phyloP scores from a whole-genome alignment of 1,140 invertebrate genomes.

The Ostrea edulis region DNA sequence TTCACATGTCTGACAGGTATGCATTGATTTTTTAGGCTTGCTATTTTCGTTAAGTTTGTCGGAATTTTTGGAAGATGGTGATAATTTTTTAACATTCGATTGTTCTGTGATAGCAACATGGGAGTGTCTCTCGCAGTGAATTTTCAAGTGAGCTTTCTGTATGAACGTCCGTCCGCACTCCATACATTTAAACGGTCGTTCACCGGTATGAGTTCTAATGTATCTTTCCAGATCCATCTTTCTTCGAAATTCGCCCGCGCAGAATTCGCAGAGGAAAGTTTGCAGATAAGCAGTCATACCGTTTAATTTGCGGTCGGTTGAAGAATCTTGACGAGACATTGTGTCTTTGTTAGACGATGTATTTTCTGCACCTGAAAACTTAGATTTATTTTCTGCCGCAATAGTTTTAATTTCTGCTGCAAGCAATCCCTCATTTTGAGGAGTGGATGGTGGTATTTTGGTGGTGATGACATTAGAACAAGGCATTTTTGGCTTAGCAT shows the following conservation, averaged over 20 bases:
- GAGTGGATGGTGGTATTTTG: not conserved
- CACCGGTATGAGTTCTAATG: constrained; percentile 90
- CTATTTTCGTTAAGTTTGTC: not conserved
- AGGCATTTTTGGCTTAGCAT: not conserved
- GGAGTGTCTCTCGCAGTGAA: not conserved
- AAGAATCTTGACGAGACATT: not conserved
- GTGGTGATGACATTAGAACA: not conserved
- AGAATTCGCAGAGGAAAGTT: not conserved
- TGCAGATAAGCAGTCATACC: not conserved
- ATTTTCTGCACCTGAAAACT: not conserved
- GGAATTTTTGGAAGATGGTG: not conserved
- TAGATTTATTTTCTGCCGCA: not conserved
- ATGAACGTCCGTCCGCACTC: not conserved
- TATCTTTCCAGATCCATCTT: constrained; percentile 86
- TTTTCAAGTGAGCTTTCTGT: constrained; percentile 3
- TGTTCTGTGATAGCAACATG: not conserved
- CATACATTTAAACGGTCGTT: constrained; percentile 84
- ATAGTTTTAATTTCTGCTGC: too few relatives aligned
- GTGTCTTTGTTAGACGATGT: not conserved
- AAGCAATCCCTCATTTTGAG: not conserved
- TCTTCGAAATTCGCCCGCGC: not conserved
- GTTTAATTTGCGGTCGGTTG: not conserved
- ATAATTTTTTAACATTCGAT: not conserved
- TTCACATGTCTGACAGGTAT: constrained; percentile 77
- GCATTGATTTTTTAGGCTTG: not conserved